Evolutionary conservation across 2,797 vertebrate species (phyloP).

Genomic region (Balearica regulorum): DNA sequence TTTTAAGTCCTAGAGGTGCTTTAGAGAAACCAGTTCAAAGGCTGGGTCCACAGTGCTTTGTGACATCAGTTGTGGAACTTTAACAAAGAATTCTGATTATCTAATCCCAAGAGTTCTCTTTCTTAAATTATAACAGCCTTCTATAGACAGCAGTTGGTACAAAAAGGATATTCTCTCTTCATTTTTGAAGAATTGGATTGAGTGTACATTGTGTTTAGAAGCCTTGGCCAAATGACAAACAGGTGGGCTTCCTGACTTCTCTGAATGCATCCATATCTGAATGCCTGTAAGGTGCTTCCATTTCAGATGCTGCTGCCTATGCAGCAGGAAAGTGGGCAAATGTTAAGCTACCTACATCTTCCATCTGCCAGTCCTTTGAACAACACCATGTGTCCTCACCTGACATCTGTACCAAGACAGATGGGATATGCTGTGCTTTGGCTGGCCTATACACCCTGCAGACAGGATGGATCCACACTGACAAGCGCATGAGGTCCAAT

Average conservation of each 20-base stretch:
- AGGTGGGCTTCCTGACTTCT: not conserved
- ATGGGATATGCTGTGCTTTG: not conserved
- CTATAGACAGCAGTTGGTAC: not conserved
- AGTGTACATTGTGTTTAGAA: not conserved
- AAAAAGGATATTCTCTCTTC: not conserved
- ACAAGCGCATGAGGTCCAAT: not conserved
- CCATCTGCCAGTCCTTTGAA: slow-evolving; percentile 8
- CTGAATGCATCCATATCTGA: not conserved
- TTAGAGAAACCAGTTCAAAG: not conserved
- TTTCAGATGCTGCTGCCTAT: not conserved
- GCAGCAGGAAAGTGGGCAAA: not conserved
- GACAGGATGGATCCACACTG: not conserved
- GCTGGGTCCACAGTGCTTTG: not conserved
- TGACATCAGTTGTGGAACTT: not conserved
- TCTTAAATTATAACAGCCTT: not conserved
- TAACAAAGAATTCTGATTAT: not conserved
- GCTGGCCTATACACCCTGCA: not conserved
- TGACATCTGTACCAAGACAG: slow-evolving; percentile 23
- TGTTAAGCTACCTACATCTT: not conserved
- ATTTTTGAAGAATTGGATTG: not conserved
- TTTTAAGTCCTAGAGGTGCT: not conserved
- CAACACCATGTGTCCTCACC: not conserved
- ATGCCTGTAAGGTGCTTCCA: not conserved
- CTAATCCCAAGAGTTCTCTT: not conserved
- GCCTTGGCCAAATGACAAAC: not conserved